A percentile compares a stretch with the other conserved stretches of the same genome.
phyloP scores from a whole-genome alignment of 2,888 invertebrate species.

The Leptodirus hochenwartii region DNA sequence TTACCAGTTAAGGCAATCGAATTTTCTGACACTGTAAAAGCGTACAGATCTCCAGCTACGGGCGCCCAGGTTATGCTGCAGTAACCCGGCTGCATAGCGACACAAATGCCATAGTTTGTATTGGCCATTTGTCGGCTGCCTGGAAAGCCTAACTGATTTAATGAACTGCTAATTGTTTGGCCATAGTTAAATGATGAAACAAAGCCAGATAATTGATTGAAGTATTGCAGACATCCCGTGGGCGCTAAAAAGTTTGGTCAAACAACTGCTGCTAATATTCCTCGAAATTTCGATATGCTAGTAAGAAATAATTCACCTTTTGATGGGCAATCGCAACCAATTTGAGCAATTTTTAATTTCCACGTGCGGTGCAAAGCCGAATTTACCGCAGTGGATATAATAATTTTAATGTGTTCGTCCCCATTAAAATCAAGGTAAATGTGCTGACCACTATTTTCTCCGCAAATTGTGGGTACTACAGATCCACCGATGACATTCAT shows the following conservation, averaged over 20 bases:
- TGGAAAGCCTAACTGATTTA: slow-evolving; percentile 8
- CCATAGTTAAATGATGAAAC: slow-evolving; percentile 47
- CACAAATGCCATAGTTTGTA: slow-evolving; percentile 53
- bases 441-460: slow-evolving; percentile 64
- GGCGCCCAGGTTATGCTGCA: slow-evolving; percentile 51
- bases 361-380: slow-evolving; percentile 47
- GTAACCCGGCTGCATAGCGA: slow-evolving; percentile 48
- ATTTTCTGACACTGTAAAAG: slow-evolving; percentile 6
- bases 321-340: slow-evolving; percentile 51
- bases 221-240: slow-evolving; percentile 58
- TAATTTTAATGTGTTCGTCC: slow-evolving; percentile 44
- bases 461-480: slow-evolving; percentile 57
- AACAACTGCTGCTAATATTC: no score
- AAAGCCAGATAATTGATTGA: slow-evolving; percentile 38
- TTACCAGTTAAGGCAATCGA: slow-evolving; percentile 34
- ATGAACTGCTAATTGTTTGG: slow-evolving; percentile 15
- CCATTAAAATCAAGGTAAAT: slow-evolving; percentile 59
- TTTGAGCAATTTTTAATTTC: slow-evolving; percentile 56
- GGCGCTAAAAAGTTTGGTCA: slow-evolving; percentile 48
- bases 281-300: no score
- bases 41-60: slow-evolving; percentile 34
- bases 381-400: slow-evolving; percentile 41
- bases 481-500: slow-evolving; percentile 52
- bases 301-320: slow-evolving; percentile 39
- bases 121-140: slow-evolving; percentile 51